A percentile compares a stretch with the other conserved stretches of the same genome.
These are phyloP conservation scores for Xyrichtys novacula DNA, from an alignment of 2,797 vertebrate species.

Conservation along the genomic window DNA sequence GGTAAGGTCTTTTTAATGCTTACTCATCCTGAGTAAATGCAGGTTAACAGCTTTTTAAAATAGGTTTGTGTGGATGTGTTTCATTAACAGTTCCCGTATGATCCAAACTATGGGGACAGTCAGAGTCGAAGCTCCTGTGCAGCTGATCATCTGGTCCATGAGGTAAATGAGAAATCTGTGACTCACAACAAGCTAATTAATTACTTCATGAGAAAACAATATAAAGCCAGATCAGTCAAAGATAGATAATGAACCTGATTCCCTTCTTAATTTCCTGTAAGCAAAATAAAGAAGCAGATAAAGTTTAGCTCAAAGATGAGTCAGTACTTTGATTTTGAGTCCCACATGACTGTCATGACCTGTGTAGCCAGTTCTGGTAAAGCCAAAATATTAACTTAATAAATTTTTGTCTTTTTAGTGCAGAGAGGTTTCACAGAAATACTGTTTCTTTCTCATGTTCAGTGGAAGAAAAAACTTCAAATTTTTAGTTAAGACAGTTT, in stretches of 20 bases:
- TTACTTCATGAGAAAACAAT: conserved; percentile 1
- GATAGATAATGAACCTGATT: not conserved
- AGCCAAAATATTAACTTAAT: too few species aligned
- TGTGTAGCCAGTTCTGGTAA: too few species aligned
- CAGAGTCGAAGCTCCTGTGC: conserved; percentile 69
- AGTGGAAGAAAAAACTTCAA: too few species aligned
- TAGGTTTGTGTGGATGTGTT: not conserved
- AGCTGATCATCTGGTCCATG: conserved; percentile 86
- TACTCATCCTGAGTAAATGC: not conserved
- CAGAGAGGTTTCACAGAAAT: too few species aligned
- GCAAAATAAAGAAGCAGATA: not conserved
- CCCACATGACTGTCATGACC: not conserved
- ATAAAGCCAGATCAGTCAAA: not conserved
- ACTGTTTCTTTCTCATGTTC: too few species aligned
- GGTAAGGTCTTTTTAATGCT: conserved; percentile 59
- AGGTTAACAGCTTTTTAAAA: not conserved
- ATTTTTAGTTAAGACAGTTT: too few species aligned
- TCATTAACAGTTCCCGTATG: conserved; percentile 77
- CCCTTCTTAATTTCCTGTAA: conserved; percentile 5
- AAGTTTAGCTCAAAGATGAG: not conserved
- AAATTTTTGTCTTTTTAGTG: too few species aligned
- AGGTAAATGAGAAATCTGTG: conserved; percentile 80
- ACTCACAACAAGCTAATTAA: not conserved
- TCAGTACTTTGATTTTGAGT: too few species aligned
- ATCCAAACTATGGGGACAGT: conserved; percentile 55